These are phyloP conservation scores for Drosophila neutralis DNA, from an alignment of 2,888 invertebrate species.

Conservation along the genomic window DNA sequence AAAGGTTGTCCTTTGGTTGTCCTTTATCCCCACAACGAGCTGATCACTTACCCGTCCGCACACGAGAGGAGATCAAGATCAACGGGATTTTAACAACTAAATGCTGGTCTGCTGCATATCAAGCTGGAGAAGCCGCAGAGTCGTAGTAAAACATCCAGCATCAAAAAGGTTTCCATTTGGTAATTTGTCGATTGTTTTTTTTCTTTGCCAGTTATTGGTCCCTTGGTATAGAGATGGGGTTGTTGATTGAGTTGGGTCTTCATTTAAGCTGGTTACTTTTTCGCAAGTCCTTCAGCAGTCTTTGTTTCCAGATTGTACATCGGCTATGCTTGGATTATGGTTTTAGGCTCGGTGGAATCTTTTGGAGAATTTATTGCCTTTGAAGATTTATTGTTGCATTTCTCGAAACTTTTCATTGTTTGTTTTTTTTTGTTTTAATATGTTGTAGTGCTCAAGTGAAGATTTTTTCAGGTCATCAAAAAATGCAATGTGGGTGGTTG, in stretches of 20 bases:
- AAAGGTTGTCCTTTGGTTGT: slow-evolving; percentile 10
- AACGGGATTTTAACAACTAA: slow-evolving; percentile 68
- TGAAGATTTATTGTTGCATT: background rate
- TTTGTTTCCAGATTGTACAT: background rate
- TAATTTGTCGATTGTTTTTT: slow-evolving; percentile 6
- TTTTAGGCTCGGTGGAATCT: background rate
- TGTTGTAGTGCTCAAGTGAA: background rate
- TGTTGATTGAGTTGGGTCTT: background rate
- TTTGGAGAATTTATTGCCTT: background rate
- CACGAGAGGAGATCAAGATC: slow-evolving; percentile 56
- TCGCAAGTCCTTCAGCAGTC: background rate
- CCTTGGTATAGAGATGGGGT: background rate
- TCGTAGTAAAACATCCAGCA: slow-evolving; percentile 24
- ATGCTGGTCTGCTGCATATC: slow-evolving; percentile 40
- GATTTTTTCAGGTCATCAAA: background rate
- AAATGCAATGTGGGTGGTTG: background rate
- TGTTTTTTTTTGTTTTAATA: too few species aligned
- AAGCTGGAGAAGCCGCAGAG: slow-evolving; percentile 21
- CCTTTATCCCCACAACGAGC: slow-evolving; percentile 41
- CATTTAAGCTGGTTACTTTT: background rate
- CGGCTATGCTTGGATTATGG: background rate
- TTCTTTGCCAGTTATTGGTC: slow-evolving; percentile 1
- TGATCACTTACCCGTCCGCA: slow-evolving; percentile 66
- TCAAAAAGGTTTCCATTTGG: slow-evolving; percentile 2
- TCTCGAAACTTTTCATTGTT: background rate